A percentile compares a stretch with the other conserved stretches of the same genome.
These are phyloP conservation scores for Notamacropus eugenii DNA, from an alignment of 2,797 vertebrate species.

Conservation along the genomic window DNA sequence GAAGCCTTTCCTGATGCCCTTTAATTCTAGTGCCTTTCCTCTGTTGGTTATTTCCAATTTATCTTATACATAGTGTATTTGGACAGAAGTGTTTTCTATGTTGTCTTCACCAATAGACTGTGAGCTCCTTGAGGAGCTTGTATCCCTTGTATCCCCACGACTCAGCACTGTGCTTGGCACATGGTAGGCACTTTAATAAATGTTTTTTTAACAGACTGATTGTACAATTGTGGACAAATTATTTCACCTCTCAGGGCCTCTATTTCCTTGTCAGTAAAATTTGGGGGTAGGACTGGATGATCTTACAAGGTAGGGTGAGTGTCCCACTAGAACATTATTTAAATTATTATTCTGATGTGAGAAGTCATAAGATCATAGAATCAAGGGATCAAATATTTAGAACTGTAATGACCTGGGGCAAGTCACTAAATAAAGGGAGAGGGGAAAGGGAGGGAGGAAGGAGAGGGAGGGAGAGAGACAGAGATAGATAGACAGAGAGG, in stretches of 20 bases:
- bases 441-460: too few relatives aligned
- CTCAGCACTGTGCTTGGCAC: background rate
- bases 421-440: background rate
- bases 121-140: background rate
- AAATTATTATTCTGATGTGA: background rate
- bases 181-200: background rate
- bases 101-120: background rate
- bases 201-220: background rate
- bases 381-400: background rate
- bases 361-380: background rate
- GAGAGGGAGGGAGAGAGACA: background rate
- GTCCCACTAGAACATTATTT: background rate
- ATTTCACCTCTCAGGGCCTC: background rate
- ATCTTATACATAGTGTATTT: background rate
- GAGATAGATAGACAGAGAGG: fast-evolving
- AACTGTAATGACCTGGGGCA: background rate
- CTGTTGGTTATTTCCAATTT: background rate
- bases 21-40: background rate
- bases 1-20: background rate
- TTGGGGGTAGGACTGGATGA: background rate
- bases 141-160: background rate
- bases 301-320: background rate
- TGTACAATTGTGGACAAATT: background rate
- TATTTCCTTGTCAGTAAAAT: background rate
- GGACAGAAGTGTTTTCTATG: background rate